Conservation (phyloP, 2,888 invertebrate species). For the Diloba caeruleocephala region DNA sequence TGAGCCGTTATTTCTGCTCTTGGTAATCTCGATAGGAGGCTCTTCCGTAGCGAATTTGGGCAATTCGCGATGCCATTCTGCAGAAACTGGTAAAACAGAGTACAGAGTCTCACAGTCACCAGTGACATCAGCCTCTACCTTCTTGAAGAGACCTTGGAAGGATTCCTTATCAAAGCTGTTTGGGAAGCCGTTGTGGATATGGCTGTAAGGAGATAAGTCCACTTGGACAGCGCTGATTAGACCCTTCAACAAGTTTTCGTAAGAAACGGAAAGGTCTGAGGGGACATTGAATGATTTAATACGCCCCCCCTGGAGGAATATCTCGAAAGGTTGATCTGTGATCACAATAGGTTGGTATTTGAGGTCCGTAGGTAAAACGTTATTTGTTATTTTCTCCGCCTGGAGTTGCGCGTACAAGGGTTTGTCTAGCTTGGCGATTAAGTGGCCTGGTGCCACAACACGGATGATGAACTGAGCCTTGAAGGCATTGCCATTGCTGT, state of each 20-base stretch:
- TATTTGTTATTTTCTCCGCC: slow-evolving; percentile 80
- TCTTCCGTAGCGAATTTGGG: slow-evolving; percentile 82
- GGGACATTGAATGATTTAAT: slow-evolving; percentile 89
- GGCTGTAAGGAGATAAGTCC: too few species aligned
- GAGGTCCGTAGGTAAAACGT: slow-evolving; percentile 74
- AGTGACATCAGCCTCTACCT: too few species aligned
- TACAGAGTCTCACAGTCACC: too few species aligned
- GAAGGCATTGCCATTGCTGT: slow-evolving; percentile 80
- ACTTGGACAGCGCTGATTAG: slow-evolving; percentile 91
- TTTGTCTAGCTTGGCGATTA: slow-evolving; percentile 81
- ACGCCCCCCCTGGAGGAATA: slow-evolving; percentile 89
- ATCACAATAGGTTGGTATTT: slow-evolving; percentile 86
- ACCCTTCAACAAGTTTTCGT: slow-evolving; percentile 92
- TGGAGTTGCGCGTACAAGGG: slow-evolving; percentile 88
- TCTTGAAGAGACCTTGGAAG: too few species aligned
- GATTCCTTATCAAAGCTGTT: too few species aligned
- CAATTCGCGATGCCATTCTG: too few species aligned
- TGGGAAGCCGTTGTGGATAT: too few species aligned
- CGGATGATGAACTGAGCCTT: slow-evolving; percentile 88
- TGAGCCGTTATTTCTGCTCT: slow-evolving; percentile 90
- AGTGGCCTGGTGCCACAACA: slow-evolving; percentile 77
- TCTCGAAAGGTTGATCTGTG: slow-evolving; percentile 89
- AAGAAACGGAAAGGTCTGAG: slow-evolving; percentile 86
- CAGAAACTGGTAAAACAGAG: too few species aligned
- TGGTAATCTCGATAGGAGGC: slow-evolving; percentile 90